Percentiles rank a stretch among this genome's conserved stretches.
Conservation (phyloP, 2,113 vertebrate species). For the Equus przewalskii region DNA sequence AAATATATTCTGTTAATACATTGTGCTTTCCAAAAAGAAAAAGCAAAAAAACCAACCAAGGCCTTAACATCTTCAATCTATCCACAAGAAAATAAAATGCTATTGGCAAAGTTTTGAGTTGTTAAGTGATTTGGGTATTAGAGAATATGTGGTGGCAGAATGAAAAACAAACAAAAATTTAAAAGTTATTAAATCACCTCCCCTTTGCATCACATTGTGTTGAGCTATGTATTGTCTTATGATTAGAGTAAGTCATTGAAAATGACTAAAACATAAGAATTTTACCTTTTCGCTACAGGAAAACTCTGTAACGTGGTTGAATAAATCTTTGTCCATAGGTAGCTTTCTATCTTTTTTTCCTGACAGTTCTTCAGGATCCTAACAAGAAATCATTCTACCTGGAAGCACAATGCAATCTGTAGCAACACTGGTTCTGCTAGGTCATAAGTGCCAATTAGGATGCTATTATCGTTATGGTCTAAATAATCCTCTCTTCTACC, state of each 20-base stretch:
- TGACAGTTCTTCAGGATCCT: not conserved
- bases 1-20: slow-evolving; percentile 3
- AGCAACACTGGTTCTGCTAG: not conserved
- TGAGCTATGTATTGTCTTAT: slow-evolving; percentile 29
- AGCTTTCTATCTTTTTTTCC: not conserved
- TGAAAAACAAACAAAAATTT: slow-evolving; percentile 24
- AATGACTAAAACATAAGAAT: not conserved
- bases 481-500: not conserved
- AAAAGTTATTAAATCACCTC: not conserved
- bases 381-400: not conserved
- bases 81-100: not conserved
- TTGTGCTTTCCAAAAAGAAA: not conserved
- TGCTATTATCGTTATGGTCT: not conserved
- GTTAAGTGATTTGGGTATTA: not conserved
- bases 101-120: not conserved
- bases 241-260: not conserved
- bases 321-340: not conserved
- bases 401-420: not conserved
- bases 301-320: not conserved
- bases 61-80: not conserved
- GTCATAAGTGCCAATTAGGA: not conserved
- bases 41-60: not conserved
- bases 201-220: not conserved
- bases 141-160: not conserved
- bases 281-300: not conserved